Evolutionary conservation across 2,888 invertebrate genomes (phyloP).

Genomic region (Hedya salicella): DNA sequence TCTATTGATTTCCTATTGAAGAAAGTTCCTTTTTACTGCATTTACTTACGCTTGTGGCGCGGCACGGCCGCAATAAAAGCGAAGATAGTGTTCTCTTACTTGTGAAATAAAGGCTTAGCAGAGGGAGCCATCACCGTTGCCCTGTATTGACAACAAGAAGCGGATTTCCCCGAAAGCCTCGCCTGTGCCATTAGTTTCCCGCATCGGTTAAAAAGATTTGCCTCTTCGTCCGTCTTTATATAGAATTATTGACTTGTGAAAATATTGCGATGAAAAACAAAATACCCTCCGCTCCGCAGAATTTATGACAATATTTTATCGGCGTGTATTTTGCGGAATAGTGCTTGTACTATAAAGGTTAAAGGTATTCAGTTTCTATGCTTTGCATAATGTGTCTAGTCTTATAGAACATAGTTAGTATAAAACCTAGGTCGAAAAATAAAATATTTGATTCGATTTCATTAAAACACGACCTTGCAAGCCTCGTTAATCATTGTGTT

Average conservation of each 20-base stretch:
- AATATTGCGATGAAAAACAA: conserved; percentile 71
- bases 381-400: no score
- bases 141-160: conserved; percentile 84
- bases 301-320: conserved; percentile 30
- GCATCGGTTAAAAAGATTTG: conserved; percentile 84
- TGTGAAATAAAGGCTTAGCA: conserved; percentile 83
- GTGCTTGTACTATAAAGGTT: neutral
- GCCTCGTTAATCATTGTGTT: conserved; percentile 9
- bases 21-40: conserved; percentile 63
- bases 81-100: conserved; percentile 77
- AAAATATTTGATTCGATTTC: no score
- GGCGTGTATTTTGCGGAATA: conserved; percentile 11
- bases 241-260: conserved; percentile 76
- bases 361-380: neutral
- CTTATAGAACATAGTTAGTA: no score
- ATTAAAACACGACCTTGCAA: neutral
- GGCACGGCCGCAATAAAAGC: conserved; percentile 73
- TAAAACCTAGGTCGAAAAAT: no score
- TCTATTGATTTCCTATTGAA: conserved; percentile 57
- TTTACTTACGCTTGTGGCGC: conserved; percentile 64
- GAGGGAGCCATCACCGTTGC: conserved; percentile 81
- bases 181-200: conserved; percentile 84
- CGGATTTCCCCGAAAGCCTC: conserved; percentile 83
- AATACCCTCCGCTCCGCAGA: conserved; percentile 50
- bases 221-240: conserved; percentile 76